phyloP scores from a whole-genome alignment of 2,113 vertebrate species.

The Brachypteracias leptosomus region DNA sequence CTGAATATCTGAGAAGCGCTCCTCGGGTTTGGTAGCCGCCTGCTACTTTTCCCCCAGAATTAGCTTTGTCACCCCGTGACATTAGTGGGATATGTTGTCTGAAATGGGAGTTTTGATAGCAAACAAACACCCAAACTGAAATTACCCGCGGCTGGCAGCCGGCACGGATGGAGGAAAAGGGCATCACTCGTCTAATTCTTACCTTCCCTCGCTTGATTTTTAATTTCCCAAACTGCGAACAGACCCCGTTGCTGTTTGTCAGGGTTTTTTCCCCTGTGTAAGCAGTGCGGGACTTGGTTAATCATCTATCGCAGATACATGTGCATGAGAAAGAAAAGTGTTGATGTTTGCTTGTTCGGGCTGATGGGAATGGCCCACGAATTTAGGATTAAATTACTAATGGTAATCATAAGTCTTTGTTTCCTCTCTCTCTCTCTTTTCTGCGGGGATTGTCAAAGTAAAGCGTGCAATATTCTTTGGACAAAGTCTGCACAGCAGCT shows the following conservation, averaged over 20 bases:
- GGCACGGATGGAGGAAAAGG: not conserved
- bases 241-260: not conserved
- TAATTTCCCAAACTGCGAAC: not conserved
- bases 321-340: conserved; percentile 86
- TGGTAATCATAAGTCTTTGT: conserved; percentile 46
- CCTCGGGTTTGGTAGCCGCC: not conserved
- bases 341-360: conserved; percentile 84
- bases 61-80: not conserved
- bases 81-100: not conserved
- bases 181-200: not conserved
- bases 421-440: not conserved
- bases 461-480: not conserved
- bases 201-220: not conserved
- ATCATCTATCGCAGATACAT: conserved; percentile 87
- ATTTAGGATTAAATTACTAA: conserved; percentile 86
- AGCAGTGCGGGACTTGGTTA: conserved; percentile 76
- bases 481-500: not conserved
- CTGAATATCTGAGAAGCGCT: not conserved
- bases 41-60: not conserved
- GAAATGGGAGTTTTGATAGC: not conserved
- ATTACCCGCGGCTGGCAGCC: not conserved
- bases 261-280: not conserved
- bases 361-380: conserved; percentile 86
- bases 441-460: not conserved
- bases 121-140: not conserved